Percentiles rank a stretch among this genome's conserved stretches.
Evolutionary conservation across 2,888 invertebrate species (phyloP).

Genomic region (Lepidocyrtinus sp.): DNA sequence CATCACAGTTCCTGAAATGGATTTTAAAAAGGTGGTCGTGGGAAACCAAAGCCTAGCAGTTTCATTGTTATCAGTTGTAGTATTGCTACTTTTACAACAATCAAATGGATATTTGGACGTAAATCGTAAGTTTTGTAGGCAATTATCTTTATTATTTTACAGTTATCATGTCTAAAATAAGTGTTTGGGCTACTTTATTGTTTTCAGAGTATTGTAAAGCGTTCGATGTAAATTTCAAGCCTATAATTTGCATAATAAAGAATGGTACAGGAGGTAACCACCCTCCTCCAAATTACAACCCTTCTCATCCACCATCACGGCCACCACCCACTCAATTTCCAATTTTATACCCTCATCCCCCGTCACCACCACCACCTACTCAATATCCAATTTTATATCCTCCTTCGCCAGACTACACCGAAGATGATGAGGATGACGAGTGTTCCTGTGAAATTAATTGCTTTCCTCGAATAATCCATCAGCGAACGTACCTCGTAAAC

Average conservation of each 20-base stretch:
- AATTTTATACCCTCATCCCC: constrained; percentile 37
- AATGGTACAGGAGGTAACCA: constrained; percentile 35
- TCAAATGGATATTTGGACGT: constrained; percentile 33
- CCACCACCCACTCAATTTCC: constrained; percentile 36
- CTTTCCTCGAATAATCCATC: constrained; percentile 48
- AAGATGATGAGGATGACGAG: constrained; percentile 52
- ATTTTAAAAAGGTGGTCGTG: too few relatives aligned
- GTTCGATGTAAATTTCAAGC: constrained; percentile 54
- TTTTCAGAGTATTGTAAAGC: constrained; percentile 59
- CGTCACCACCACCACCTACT: constrained; percentile 20
- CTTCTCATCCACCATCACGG: constrained; percentile 23
- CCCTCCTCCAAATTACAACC: constrained; percentile 34
- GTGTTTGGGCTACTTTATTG: not conserved
- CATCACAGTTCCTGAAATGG: too few relatives aligned
- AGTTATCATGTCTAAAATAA: not conserved
- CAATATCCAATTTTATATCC: constrained; percentile 45
- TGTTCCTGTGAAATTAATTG: constrained; percentile 62
- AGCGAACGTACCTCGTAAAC: constrained; percentile 27
- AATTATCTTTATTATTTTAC: not conserved
- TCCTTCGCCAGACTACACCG: constrained; percentile 23
- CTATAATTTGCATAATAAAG: constrained; percentile 62
- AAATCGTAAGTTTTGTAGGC: constrained; percentile 55
- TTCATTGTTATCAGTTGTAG: too few relatives aligned
- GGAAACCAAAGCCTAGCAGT: too few relatives aligned
- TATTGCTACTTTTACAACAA: not conserved